A percentile compares a stretch with the other conserved stretches of the same genome.
phyloP scores from a whole-genome alignment of 2,888 invertebrate species.

The Cheiracanthium punctorium region DNA sequence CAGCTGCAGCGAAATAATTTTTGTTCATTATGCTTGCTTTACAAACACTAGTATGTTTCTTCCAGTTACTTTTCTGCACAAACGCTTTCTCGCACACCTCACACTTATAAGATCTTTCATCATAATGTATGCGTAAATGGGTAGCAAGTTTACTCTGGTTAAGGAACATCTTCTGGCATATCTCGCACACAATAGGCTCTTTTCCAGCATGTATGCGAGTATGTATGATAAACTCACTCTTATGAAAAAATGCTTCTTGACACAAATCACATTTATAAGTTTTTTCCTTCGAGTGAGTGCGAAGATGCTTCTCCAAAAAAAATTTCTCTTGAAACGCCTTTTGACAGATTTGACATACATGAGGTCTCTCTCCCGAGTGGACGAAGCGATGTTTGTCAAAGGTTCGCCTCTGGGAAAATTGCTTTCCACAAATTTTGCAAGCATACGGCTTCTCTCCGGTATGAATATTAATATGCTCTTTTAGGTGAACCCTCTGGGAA shows the following conservation, averaged over 20 bases:
- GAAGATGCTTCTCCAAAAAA: neutral
- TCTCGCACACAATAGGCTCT: neutral
- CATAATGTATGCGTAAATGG: neutral
- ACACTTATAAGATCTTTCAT: neutral
- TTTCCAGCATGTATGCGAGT: too few species aligned
- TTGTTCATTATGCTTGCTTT: too few species aligned
- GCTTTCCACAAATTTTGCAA: neutral
- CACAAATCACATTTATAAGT: neutral
- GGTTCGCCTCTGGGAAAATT: neutral
- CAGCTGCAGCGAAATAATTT: too few species aligned
- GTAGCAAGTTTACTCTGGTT: too few species aligned
- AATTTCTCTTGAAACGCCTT: neutral
- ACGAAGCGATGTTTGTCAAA: neutral
- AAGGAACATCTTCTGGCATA: neutral
- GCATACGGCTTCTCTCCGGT: neutral
- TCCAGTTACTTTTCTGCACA: neutral
- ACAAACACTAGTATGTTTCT: neutral
- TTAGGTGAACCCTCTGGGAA: neutral
- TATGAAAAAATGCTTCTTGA: too few species aligned
- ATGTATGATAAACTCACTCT: too few species aligned
- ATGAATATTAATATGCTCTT: neutral
- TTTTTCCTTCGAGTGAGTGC: neutral
- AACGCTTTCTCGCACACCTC: neutral
- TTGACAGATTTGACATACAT: neutral
- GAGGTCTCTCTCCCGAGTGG: neutral